These are phyloP conservation scores for Oryzias javanicus DNA, from an alignment of 2,113 vertebrate genomes.

Conservation along the genomic window DNA sequence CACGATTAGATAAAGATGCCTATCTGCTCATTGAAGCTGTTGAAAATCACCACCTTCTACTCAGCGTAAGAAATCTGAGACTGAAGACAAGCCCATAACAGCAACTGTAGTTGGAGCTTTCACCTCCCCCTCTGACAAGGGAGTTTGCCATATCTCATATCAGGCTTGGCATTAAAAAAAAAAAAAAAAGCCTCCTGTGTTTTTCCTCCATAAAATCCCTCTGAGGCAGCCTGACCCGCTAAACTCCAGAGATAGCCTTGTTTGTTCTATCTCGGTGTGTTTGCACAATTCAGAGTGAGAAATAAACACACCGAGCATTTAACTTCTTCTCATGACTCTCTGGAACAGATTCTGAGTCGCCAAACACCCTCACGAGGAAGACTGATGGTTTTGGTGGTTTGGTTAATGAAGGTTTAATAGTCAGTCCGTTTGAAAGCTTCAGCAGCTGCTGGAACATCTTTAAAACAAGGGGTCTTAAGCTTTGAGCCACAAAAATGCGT, in stretches of 20 bases:
- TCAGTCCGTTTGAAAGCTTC: too few species aligned
- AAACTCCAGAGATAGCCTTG: constrained; percentile 24
- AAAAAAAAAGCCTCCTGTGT: not conserved
- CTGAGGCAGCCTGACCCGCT: constrained; percentile 13
- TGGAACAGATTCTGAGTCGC: constrained; percentile 37
- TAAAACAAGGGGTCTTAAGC: not conserved
- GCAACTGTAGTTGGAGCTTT: too few species aligned
- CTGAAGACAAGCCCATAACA: too few species aligned
- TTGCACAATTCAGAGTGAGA: constrained; percentile 16
- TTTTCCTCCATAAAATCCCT: constrained; percentile 2
- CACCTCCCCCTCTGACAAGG: too few species aligned
- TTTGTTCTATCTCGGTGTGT: constrained; percentile 6
- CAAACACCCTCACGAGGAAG: constrained; percentile 20
- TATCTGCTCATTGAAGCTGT: too few species aligned
- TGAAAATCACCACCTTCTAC: too few species aligned
- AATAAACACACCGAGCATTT: constrained; percentile 22
- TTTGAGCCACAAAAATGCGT: too few species aligned
- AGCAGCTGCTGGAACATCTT: too few species aligned
- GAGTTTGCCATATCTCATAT: too few species aligned
- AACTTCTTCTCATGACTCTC: constrained; percentile 28
- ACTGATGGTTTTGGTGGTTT: constrained; percentile 8
- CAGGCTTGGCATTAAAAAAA: too few species aligned
- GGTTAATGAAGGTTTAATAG: not conserved
- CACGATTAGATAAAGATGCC: too few species aligned
- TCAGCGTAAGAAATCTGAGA: too few species aligned